A percentile compares a stretch with the other conserved stretches of the same genome.
Conservation (phyloP, 2,113 vertebrate species). For the Fulica atra region DNA sequence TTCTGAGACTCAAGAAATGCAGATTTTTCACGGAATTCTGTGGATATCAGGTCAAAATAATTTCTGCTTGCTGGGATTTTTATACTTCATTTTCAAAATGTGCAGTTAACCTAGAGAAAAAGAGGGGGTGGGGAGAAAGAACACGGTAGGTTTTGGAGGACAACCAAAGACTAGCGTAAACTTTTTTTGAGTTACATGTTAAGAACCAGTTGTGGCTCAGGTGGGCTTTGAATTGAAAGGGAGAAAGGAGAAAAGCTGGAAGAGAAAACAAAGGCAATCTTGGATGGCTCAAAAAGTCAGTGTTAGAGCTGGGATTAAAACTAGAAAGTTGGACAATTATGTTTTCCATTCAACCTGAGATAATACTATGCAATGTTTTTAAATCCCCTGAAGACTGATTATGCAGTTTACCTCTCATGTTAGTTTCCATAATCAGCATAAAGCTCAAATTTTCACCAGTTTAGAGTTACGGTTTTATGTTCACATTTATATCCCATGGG, state of each 20-base stretch:
- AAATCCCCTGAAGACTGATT: constrained; percentile 34
- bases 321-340: background rate
- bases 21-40: background rate
- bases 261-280: background rate
- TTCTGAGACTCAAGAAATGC: background rate
- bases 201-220: background rate
- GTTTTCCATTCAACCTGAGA: constrained; percentile 26
- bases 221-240: background rate
- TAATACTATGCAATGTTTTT: background rate
- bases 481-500: constrained; percentile 9
- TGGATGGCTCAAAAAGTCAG: background rate
- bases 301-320: background rate
- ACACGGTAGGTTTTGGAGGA: background rate
- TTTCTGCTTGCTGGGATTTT: background rate
- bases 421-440: constrained; percentile 46
- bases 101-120: background rate
- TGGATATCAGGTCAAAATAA: background rate
- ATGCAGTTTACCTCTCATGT: constrained; percentile 17
- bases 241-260: background rate
- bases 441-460: constrained; percentile 30
- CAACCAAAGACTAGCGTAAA: background rate
- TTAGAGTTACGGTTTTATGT: constrained; percentile 15
- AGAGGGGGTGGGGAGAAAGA: background rate
- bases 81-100: background rate
- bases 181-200: background rate